Evolutionary conservation across 2,888 invertebrate genomes (phyloP).

Genomic region (Machimus rusticus): DNA sequence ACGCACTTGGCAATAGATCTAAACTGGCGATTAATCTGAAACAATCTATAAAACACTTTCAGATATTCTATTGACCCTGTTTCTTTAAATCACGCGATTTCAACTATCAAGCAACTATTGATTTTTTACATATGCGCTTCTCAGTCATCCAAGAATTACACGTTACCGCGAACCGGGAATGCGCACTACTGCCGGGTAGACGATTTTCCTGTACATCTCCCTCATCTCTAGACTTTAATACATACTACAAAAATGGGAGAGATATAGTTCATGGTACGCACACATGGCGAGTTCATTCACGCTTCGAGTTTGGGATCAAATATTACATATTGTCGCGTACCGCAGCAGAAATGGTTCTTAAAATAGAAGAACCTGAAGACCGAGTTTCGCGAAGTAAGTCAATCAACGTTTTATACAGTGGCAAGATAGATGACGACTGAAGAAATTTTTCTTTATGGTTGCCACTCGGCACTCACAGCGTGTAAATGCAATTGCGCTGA

Average conservation of each 20-base stretch:
- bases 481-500: neutral
- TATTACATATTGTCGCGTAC: neutral
- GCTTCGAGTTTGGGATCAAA: neutral
- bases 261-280: neutral
- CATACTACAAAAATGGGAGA: neutral
- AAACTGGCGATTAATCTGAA: neutral
- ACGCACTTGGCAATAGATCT: neutral
- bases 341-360: neutral
- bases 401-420: neutral
- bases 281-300: neutral
- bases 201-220: neutral
- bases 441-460: neutral
- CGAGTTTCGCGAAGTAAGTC: neutral
- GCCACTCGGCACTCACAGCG: neutral
- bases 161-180: conserved; percentile 19
- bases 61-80: neutral
- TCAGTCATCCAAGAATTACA: neutral
- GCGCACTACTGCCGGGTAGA: conserved; percentile 21
- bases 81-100: conserved; percentile 9
- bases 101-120: neutral
- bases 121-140: neutral
- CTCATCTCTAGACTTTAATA: neutral
- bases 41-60: neutral
- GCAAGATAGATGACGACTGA: neutral
- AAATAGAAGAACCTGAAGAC: neutral